Evolutionary conservation across 1,140 invertebrate genomes (phyloP), one percentile per base, ranked within the genome.

Genomic region (Diabrotica undecimpunctata): DNA sequence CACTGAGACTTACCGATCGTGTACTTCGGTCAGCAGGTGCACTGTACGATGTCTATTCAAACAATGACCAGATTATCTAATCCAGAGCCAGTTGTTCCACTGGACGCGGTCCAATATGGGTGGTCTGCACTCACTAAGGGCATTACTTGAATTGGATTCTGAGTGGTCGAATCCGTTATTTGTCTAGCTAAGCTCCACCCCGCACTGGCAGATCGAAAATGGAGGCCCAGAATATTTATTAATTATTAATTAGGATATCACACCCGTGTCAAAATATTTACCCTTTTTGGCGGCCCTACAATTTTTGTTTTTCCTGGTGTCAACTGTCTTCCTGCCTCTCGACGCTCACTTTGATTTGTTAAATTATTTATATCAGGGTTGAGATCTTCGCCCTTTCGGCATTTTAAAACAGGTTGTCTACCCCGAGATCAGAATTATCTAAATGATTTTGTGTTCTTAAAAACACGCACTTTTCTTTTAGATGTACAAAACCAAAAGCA

Each of bases 121-220:
- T 46, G 41, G 41, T 46, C 41, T 46, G 41, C 41, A 46, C n/a
- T 46, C 41, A 46, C 41, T 46, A 46, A 46, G 41, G 41, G 41
- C 41, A 46, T 46, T 46, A 46, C 41, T 46, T 46, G 41, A 46
- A 10, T 46, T 46, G 41, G n/a, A 46, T 5, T 46, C 41, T 46
- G 41, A 46, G n/a, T 46, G 41, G 41, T 46, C 41, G 41, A 46
- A 46, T 8, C 41, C 41, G 8, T 46, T 8, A 10, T 46, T 46
- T 46, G 41, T 46, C 41, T 46, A 46, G 41, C 41, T 46, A 46
- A 46, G 41, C 41, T 46, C 41, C 41, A 10, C 41, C 41, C 41
- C n/a, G 8, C 41, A n/a, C 8, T 46, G 41, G n/a, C 41, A 46
- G 6, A 46, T 46, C 41, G 8, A 46, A 46, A 46, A 46, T 46